These are phyloP conservation scores for Lissonota sp. DNA, from an alignment of 2,888 invertebrate genomes.

Conservation along the genomic window DNA sequence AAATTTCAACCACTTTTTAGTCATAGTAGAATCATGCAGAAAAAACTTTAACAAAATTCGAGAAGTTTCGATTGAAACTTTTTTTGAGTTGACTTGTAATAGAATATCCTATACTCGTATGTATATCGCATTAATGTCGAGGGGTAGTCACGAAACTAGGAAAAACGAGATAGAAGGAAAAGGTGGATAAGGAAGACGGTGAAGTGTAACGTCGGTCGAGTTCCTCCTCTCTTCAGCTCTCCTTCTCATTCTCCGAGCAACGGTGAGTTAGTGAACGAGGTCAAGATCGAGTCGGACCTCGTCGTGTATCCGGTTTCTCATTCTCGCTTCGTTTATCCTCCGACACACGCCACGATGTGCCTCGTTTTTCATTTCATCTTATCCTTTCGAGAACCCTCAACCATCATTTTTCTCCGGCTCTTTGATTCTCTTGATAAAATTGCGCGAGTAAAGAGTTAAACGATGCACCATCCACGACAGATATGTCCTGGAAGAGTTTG, in stretches of 20 bases:
- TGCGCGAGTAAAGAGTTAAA: neutral
- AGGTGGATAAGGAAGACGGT: slow-evolving; percentile 36
- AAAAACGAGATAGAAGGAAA: slow-evolving; percentile 32
- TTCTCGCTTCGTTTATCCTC: slow-evolving; percentile 37
- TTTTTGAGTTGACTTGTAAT: no score
- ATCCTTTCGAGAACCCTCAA: slow-evolving; percentile 25
- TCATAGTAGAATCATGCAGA: no score
- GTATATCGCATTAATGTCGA: slow-evolving; percentile 17
- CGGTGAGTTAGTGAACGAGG: slow-evolving; percentile 38
- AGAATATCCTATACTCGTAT: no score
- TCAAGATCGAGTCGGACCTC: slow-evolving; percentile 51
- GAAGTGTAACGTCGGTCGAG: no score
- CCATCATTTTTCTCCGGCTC: slow-evolving; percentile 1
- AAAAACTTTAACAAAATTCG: no score
- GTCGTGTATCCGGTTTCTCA: slow-evolving; percentile 35
- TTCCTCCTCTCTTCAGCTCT: no score
- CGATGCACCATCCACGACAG: no score
- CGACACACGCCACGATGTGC: slow-evolving; percentile 33
- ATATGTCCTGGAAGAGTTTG: no score
- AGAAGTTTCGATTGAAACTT: no score
- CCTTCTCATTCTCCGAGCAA: neutral
- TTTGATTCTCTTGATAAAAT: neutral
- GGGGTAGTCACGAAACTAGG: slow-evolving; percentile 18
- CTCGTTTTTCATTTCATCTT: slow-evolving; percentile 32
- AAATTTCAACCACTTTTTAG: no score